These are phyloP conservation scores for Vulpes vulpes DNA, from an alignment of 2,113 vertebrate genomes.

Conservation along the genomic window DNA sequence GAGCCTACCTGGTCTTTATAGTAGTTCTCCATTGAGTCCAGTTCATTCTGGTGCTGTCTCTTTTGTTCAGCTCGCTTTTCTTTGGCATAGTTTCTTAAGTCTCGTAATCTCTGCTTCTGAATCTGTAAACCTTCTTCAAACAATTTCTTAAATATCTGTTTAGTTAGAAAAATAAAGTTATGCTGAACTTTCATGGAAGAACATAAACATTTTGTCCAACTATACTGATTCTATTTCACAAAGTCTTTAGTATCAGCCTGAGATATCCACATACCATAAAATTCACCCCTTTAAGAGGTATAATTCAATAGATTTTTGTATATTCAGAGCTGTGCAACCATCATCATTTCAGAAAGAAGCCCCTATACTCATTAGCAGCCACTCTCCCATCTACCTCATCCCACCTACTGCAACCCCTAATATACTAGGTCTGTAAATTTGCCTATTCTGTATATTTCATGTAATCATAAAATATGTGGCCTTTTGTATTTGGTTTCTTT, in stretches of 20 bases:
- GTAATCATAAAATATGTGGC: not conserved
- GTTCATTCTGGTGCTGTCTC: conserved; percentile 89
- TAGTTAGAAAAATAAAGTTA: conserved; percentile 46
- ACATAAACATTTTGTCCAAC: conserved; percentile 9
- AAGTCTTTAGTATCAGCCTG: not conserved
- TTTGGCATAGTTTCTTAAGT: conserved; percentile 91
- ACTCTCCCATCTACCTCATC: not conserved
- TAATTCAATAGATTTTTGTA: not conserved
- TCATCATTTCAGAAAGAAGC: not conserved
- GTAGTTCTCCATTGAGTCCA: conserved; percentile 97
- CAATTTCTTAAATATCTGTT: conserved; percentile 94
- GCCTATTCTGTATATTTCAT: not conserved
- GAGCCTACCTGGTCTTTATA: conserved; percentile 95
- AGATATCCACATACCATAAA: not conserved
- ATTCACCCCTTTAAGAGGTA: not conserved
- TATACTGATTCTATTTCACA: not conserved
- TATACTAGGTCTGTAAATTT: not conserved
- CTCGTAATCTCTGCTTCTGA: conserved; percentile 93
- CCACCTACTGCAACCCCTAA: not conserved
- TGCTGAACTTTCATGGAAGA: not conserved
- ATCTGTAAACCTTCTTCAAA: conserved; percentile 96
- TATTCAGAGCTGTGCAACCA: not conserved
- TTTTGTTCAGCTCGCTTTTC: conserved; percentile 92
- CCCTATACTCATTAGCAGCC: not conserved
- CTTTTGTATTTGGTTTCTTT: not conserved